Percentiles rank a stretch among this genome's conserved stretches.
phyloP scores from a whole-genome alignment of 1,140 invertebrate species.

The Magallana ariakensis region DNA sequence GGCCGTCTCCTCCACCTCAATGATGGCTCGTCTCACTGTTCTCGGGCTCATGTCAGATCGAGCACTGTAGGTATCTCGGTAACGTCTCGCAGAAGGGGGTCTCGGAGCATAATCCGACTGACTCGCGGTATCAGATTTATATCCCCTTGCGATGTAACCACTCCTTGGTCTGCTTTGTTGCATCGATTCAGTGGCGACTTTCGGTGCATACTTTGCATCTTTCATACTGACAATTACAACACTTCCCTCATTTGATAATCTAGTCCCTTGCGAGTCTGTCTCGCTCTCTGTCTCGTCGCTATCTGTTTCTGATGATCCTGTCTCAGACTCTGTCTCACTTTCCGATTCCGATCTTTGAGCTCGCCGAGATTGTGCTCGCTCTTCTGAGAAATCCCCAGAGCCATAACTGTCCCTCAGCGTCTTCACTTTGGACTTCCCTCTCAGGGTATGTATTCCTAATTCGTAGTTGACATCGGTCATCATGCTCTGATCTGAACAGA shows the following conservation, averaged over 20 bases:
- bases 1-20: conserved; percentile 35
- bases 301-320: conserved; percentile 47
- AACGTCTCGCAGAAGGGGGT: conserved; percentile 32
- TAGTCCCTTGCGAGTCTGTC: conserved; percentile 50
- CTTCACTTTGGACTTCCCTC: conserved; percentile 19
- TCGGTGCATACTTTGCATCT: neutral
- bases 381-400: conserved; percentile 8
- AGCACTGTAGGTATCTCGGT: neutral
- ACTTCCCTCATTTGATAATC: conserved; percentile 48
- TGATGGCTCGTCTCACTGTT: neutral
- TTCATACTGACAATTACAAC: conserved; percentile 57
- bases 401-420: conserved; percentile 32
- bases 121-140: neutral
- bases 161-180: neutral
- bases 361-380: conserved; percentile 15
- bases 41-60: neutral
- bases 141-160: neutral
- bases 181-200: neutral
- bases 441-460: conserved; percentile 60
- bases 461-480: conserved; percentile 64
- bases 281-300: conserved; percentile 54
- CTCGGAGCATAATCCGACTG: neutral
- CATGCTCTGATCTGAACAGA: conserved; percentile 62
- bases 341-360: conserved; percentile 47
- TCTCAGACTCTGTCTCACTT: conserved; percentile 55